Base-by-base conservation (phyloP, 2,797 vertebrate genomes). In the Sebastes vulpes region DNA sequence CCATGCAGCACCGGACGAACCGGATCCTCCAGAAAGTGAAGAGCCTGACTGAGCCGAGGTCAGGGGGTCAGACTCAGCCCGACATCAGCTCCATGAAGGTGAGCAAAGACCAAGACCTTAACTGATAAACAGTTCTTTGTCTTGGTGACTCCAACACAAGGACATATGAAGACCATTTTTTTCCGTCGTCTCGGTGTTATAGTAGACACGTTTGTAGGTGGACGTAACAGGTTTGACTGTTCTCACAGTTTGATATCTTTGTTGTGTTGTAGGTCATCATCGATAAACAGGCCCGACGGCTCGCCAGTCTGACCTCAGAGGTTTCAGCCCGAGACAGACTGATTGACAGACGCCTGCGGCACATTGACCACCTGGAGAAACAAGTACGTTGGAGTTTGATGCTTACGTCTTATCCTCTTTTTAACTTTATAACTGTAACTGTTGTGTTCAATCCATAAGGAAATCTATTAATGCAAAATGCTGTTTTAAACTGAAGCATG, bases 311-410 rank as follows among this genome's bases (percentile, higher is more conserved):
- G 35, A 63, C 69, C 50, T 75, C 77, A 2, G 72, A 82, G 66
- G 75, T 91, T 25, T 81, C 74, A 61, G 83, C 72, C 6, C 64
- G 32, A 29, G 87, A 90, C 23, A 60, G 68, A 73, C 53, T 81
- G 65, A 86, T 92, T n/a, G 23, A 77, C 79, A 83, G 80, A 16
- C 77, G 77, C 8, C 81, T 77, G 48, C 75, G 63, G 71, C 75
- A 69, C 35, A 86, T 92, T 4, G 53, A 81, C 9, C 38, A 75
- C 20, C 79, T 94, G 77, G 91, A 94, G 21, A 89, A 87, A 79
- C 79, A 64, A 23, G 81, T 82, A 21, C 3, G 18, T 46, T 25
- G 9, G 46, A 16, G 60, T 67, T 38, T n/a, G 12, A 52, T 18
- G 5, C 23, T 31, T 12, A 6, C 4, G 7, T 11, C 4, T 25